Conservation (phyloP, 2,113 vertebrate genomes). For the Phylloscopus trochilus region DNA sequence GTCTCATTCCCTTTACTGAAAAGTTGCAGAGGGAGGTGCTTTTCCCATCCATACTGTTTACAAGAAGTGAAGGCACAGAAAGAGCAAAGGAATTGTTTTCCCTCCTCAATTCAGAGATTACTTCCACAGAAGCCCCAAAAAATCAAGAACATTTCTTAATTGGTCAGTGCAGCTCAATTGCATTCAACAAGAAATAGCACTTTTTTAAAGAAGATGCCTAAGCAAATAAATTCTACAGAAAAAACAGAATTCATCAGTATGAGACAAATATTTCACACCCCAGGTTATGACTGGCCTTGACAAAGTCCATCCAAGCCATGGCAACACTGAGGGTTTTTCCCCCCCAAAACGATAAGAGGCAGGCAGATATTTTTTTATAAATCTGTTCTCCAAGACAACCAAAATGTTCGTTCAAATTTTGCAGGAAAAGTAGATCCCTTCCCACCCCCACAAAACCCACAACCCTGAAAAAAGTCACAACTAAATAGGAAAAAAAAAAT, state of each 20-base stretch:
- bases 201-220: neutral
- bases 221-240: neutral
- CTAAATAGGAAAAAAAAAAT: neutral
- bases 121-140: neutral
- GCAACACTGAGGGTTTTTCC: neutral
- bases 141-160: neutral
- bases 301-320: neutral
- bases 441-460: neutral
- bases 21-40: neutral
- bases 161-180: neutral
- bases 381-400: conserved; percentile 11
- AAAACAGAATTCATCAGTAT: neutral
- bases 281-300: neutral
- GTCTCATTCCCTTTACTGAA: neutral
- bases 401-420: neutral
- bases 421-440: neutral
- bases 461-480: neutral
- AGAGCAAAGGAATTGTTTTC: neutral
- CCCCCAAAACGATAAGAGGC: neutral
- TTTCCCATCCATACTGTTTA: neutral
- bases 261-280: neutral
- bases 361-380: neutral
- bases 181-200: neutral
- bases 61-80: neutral
- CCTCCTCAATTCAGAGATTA: neutral